Percentiles rank a stretch among this genome's conserved stretches.
Evolutionary conservation across 2,113 vertebrate species (phyloP).

Genomic region (Glaucidium brasilianum): DNA sequence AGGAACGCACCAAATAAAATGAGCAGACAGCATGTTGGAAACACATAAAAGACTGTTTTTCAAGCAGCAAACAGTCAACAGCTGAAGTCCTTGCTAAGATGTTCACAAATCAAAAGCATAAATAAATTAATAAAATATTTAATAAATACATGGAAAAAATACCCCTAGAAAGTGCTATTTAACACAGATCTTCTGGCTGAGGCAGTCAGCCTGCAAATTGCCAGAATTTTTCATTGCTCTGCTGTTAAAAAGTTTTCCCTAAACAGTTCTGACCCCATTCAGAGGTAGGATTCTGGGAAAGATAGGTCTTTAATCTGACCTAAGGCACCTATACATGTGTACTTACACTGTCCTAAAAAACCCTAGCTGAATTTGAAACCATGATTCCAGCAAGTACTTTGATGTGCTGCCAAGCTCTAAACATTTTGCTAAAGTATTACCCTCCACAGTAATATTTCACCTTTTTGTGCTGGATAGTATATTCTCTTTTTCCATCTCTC

Average conservation of each 20-base stretch:
- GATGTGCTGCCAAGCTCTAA: neutral
- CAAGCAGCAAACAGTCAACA: neutral
- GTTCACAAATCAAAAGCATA: neutral
- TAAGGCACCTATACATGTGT: neutral
- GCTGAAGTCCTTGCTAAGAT: neutral
- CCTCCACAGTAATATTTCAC: neutral
- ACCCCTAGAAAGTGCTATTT: neutral
- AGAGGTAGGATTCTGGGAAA: neutral
- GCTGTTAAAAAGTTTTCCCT: neutral
- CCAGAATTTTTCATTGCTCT: neutral
- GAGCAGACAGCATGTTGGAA: neutral
- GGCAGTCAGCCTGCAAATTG: neutral
- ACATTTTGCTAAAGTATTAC: neutral
- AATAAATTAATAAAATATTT: neutral
- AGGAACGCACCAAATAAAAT: neutral
- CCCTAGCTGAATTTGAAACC: neutral
- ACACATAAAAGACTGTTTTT: neutral
- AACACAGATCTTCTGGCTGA: neutral
- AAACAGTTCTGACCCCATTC: neutral
- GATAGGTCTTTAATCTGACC: slow-evolving; percentile 22
- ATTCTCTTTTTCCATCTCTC: neutral
- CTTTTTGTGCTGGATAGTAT: neutral
- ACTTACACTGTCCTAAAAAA: neutral
- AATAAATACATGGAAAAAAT: neutral
- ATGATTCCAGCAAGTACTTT: neutral